Evolutionary conservation across 2,113 vertebrate genomes (phyloP).

Genomic region (Toxostoma redivivum): DNA sequence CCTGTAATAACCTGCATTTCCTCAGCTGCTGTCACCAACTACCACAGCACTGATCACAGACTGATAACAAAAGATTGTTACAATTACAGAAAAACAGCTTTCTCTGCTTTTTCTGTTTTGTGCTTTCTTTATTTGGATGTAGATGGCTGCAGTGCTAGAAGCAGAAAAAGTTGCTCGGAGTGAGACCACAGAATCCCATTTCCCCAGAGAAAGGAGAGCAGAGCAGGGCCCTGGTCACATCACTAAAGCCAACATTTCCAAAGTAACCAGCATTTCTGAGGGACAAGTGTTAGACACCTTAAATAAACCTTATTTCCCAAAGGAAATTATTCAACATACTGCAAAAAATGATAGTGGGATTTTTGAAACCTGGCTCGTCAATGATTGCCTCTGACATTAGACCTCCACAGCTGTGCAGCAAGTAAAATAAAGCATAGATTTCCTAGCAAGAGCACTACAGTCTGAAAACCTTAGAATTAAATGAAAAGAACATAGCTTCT

Average conservation of each 20-base stretch:
- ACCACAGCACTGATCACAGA: neutral
- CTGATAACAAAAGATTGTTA: neutral
- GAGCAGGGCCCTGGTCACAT: neutral
- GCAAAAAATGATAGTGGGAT: neutral
- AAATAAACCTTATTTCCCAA: neutral
- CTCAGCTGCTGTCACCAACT: constrained; percentile 27
- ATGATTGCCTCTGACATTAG: neutral
- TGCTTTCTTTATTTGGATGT: neutral
- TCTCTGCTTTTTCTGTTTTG: neutral
- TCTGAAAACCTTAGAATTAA: neutral
- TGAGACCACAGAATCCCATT: neutral
- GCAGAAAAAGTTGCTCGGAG: neutral
- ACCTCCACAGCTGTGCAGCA: neutral
- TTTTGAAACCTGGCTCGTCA: neutral
- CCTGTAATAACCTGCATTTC: constrained; percentile 26
- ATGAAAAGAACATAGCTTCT: neutral
- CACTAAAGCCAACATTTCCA: neutral
- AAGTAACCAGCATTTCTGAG: neutral
- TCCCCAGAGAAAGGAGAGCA: neutral
- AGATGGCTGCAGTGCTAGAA: neutral
- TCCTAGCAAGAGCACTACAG: neutral
- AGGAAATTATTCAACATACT: neutral
- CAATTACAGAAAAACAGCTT: constrained; percentile 3
- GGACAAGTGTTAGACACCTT: neutral
- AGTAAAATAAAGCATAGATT: neutral